Evolutionary conservation across 2,888 invertebrate species (phyloP).

Genomic region (Eulithis prunata): DNA sequence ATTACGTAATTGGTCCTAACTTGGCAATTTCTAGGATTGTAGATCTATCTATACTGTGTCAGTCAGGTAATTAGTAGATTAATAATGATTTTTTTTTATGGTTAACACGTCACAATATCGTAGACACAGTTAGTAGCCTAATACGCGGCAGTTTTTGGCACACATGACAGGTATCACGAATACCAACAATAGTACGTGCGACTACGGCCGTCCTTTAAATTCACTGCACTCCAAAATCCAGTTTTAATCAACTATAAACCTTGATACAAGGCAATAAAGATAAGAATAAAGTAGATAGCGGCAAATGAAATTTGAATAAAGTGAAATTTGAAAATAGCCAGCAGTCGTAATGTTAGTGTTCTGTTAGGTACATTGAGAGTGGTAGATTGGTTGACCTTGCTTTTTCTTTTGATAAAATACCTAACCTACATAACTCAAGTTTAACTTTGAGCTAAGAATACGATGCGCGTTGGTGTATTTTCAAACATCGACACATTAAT

Average conservation of each 20-base stretch:
- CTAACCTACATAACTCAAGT: not conserved
- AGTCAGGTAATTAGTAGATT: not conserved
- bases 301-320: constrained; percentile 18
- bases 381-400: not conserved
- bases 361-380: not conserved
- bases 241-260: constrained; percentile 42
- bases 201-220: constrained; percentile 46
- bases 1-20: too few relatives aligned
- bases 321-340: constrained; percentile 3
- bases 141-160: constrained; percentile 53
- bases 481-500: too few relatives aligned
- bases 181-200: constrained; percentile 47
- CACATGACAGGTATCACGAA: constrained; percentile 53
- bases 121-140: constrained; percentile 12
- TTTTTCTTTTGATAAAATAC: not conserved
- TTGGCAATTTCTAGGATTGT: too few relatives aligned
- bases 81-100: not conserved
- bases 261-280: constrained; percentile 45
- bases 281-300: constrained; percentile 30
- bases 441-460: not conserved
- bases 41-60: too few relatives aligned
- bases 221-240: constrained; percentile 37
- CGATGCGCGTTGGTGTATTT: not conserved
- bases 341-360: not conserved
- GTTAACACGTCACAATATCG: constrained; percentile 11